phyloP scores from a whole-genome alignment of 1,140 invertebrate species.

The Solen grandis region DNA sequence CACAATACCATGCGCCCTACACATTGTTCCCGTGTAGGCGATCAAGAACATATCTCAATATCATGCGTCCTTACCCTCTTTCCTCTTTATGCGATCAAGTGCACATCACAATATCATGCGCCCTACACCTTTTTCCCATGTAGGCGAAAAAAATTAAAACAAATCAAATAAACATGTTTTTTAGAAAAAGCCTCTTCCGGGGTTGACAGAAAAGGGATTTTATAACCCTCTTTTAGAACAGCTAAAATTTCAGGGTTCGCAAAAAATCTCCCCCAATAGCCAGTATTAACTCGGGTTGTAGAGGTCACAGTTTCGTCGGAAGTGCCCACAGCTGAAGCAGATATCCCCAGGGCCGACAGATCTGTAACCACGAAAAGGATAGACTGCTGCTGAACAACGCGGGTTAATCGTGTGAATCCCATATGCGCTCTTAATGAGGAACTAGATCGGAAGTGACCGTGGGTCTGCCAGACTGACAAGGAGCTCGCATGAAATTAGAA shows the following conservation, averaged over 20 bases:
- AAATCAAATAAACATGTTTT: conserved; percentile 5
- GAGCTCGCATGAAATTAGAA: conserved; percentile 8
- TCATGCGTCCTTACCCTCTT: too few species aligned
- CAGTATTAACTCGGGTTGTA: too few species aligned
- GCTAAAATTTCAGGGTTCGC: too few species aligned
- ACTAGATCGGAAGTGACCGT: not conserved
- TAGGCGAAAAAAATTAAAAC: not conserved
- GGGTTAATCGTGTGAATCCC: not conserved
- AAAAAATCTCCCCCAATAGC: not conserved
- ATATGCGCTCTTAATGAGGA: not conserved
- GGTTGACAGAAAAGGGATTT: conserved; percentile 5
- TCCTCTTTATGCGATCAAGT: too few species aligned
- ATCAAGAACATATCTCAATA: too few species aligned
- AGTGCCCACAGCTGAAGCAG: too few species aligned
- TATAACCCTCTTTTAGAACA: too few species aligned
- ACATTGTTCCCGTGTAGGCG: not conserved
- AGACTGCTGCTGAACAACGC: not conserved
- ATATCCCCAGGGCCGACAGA: not conserved
- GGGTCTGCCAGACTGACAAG: not conserved
- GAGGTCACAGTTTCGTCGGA: too few species aligned
- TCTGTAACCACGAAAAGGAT: not conserved
- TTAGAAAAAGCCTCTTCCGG: not conserved
- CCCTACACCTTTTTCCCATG: too few species aligned
- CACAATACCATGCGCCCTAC: not conserved
- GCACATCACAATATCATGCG: not conserved